phyloP scores from a whole-genome alignment of 2,888 invertebrate genomes.

The Melolontha melolontha region DNA sequence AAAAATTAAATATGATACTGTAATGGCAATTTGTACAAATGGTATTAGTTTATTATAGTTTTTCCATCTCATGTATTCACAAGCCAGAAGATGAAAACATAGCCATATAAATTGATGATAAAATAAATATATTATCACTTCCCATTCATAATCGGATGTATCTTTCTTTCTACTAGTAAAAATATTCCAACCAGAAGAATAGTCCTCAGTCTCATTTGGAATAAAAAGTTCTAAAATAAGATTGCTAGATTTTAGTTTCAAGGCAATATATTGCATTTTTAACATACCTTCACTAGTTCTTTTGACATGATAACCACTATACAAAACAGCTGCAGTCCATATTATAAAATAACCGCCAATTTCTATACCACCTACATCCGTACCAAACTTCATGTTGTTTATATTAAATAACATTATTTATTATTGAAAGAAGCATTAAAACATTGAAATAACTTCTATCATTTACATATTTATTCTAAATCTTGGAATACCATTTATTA shows the following conservation, averaged over 20 bases:
- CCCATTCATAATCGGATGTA: slow-evolving; percentile 80
- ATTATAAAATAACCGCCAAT: slow-evolving; percentile 66
- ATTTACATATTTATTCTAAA: no score
- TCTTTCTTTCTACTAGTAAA: slow-evolving; percentile 70
- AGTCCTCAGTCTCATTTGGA: slow-evolving; percentile 67
- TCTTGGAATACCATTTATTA: no score
- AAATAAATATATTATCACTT: slow-evolving; percentile 71
- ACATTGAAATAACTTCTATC: no score
- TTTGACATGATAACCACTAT: slow-evolving; percentile 70
- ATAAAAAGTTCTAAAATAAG: slow-evolving; percentile 62
- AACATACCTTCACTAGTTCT: slow-evolving; percentile 68
- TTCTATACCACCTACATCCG: slow-evolving; percentile 58
- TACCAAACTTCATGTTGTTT: slow-evolving; percentile 25
- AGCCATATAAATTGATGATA: slow-evolving; percentile 69
- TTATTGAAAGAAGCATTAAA: background rate
- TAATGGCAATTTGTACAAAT: slow-evolving; percentile 64
- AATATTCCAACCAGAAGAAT: slow-evolving; percentile 71
- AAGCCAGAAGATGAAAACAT: slow-evolving; percentile 68
- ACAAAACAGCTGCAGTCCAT: slow-evolving; percentile 71
- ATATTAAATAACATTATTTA: background rate
- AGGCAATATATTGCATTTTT: slow-evolving; percentile 26
- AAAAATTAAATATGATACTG: slow-evolving; percentile 62
- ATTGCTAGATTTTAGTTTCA: slow-evolving; percentile 9
- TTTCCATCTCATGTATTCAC: slow-evolving; percentile 66
- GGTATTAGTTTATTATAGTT: slow-evolving; percentile 65